These are phyloP conservation scores for Ceratina calcarata DNA, from an alignment of 1,140 invertebrate genomes.

Conservation along the genomic window DNA sequence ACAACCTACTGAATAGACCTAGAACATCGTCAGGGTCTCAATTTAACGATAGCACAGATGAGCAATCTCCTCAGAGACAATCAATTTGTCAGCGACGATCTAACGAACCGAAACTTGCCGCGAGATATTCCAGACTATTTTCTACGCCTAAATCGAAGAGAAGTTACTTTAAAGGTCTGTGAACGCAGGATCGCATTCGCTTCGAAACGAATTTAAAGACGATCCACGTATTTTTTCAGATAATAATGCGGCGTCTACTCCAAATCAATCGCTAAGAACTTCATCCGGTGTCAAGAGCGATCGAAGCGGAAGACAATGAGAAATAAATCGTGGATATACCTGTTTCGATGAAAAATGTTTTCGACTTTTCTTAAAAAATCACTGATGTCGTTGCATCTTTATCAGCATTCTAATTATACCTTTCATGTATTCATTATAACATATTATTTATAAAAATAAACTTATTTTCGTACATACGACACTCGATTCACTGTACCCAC, in stretches of 20 bases:
- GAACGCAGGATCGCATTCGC: too few relatives aligned
- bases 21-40: background rate
- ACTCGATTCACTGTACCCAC: too few relatives aligned
- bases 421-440: too few relatives aligned
- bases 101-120: background rate
- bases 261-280: background rate
- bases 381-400: background rate
- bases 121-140: constrained; percentile 37
- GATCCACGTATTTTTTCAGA: background rate
- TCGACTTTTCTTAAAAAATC: constrained; percentile 11
- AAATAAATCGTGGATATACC: background rate
- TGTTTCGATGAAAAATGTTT: constrained; percentile 2
- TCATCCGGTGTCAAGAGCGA: background rate
- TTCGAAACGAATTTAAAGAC: background rate
- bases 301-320: too few relatives aligned
- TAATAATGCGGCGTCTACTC: constrained; percentile 12
- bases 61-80: constrained; percentile 23
- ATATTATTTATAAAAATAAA: too few relatives aligned
- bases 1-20: background rate
- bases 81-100: background rate
- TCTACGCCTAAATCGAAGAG: background rate
- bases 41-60: background rate
- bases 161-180: constrained; percentile 31
- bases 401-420: background rate
- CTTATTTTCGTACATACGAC: too few relatives aligned